Evolutionary conservation across 2,113 vertebrate species (phyloP), one percentile per base, ranked within the genome.

Genomic region (Eurystomus gularis): DNA sequence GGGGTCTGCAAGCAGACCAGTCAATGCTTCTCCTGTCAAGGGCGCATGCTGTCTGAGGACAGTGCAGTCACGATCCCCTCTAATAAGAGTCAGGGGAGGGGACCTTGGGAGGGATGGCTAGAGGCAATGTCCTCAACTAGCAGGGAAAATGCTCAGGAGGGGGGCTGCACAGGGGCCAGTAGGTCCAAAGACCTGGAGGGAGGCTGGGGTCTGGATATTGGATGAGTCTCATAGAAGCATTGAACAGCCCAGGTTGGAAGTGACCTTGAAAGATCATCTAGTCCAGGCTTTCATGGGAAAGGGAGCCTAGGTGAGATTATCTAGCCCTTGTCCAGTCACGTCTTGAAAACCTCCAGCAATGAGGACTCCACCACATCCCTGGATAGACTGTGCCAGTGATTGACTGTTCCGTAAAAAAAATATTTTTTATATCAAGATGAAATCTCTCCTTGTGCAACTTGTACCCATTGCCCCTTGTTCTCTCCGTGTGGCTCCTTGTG

Each of bases 41-140:
- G 21, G 9, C 28, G 31, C 0, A 0, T 33, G 18, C 19, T 60
- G 6, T 39, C 31, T 58, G 18, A 13, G 46, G 18, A 54, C 13
- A 4, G 18, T 1, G 3, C 21, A 55, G 72, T 52, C 37, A 7
- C 4, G 13, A 31, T 65, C 64, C 17, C 9, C 37, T 17, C 68
- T 44, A 1, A 5, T 14, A 48, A 66, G 46, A 78, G 54, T 6
- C 60, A 58, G 20, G 52, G 26, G 11, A 84, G 13, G 35, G 25
- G 21, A 46, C n/a, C 17, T 19, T 5, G 1, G 13, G n/a, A 72
- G 17, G 26, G 10, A 29, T 28, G 48, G 26, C 24, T 49, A 57
- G 44, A 80, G 23, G 29, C 33, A 64, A 13, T 25, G 26, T 62
- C 26, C 33, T 35, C 79, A 28, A 7, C 19, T n/a, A 54, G 52